Conservation (phyloP, 2,797 vertebrate species). For the Sebastes oblongus region DNA sequence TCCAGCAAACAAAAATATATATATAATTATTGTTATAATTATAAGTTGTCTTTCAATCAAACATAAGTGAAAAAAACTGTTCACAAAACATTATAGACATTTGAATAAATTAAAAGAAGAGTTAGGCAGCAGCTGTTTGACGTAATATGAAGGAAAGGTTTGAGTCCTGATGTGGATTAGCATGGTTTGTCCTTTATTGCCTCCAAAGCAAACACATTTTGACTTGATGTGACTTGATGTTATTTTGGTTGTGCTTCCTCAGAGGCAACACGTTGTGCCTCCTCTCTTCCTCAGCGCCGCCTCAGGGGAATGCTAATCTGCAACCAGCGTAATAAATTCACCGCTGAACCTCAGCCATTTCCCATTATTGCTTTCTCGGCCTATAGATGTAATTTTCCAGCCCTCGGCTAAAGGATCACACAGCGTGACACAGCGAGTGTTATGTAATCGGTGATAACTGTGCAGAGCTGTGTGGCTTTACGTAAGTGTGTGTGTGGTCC, state of each 20-base stretch:
- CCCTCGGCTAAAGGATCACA: background rate
- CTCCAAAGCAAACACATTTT: background rate
- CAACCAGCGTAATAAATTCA: background rate
- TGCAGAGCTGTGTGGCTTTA: background rate
- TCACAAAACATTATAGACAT: too few relatives aligned
- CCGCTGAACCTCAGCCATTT: background rate
- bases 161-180: background rate
- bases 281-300: background rate
- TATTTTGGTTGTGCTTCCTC: slow-evolving; percentile 11
- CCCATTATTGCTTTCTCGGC: background rate
- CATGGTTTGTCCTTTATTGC: background rate
- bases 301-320: slow-evolving; percentile 14
- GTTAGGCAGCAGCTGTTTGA: background rate
- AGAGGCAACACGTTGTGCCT: background rate
- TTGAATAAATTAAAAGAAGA: background rate
- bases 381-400: slow-evolving; percentile 19
- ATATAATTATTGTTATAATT: too few relatives aligned
- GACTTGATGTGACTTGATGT: slow-evolving; percentile 16
- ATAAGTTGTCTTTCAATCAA: too few relatives aligned
- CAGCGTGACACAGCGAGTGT: background rate
- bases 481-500: background rate
- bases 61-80: too few relatives aligned
- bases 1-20: too few relatives aligned
- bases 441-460: slow-evolving; percentile 9
- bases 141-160: background rate